phyloP scores from a whole-genome alignment of 2,888 invertebrate species.

The Poecilobothrus nobilitatus region DNA sequence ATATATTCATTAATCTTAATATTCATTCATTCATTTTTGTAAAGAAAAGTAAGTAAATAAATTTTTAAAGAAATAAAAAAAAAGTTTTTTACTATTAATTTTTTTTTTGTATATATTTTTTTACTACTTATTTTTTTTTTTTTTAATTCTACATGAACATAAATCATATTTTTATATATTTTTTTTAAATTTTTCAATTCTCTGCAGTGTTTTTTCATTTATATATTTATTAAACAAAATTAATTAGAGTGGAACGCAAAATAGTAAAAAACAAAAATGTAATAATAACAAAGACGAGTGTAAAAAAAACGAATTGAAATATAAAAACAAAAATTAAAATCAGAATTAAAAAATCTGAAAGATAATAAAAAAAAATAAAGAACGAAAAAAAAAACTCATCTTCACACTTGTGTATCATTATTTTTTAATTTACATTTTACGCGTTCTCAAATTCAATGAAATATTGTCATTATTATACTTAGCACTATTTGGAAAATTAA shows the following conservation, averaged over 20 bases:
- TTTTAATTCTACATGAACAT: background rate
- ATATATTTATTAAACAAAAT: background rate
- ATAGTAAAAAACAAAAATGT: background rate
- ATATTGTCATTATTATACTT: background rate
- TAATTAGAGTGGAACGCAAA: slow-evolving; percentile 6
- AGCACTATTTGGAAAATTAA: background rate
- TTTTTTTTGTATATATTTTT: background rate
- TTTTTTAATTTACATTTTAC: background rate
- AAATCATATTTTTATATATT: background rate
- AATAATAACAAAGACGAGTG: background rate
- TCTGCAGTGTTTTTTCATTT: background rate
- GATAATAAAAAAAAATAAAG: background rate
- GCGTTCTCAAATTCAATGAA: background rate
- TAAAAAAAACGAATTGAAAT: too few relatives aligned
- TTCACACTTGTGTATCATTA: background rate
- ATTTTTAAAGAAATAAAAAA: too few relatives aligned
- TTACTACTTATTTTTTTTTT: background rate
- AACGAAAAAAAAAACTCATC: background rate
- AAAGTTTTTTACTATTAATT: background rate
- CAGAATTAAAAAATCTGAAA: background rate
- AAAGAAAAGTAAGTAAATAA: too few relatives aligned
- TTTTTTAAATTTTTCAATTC: background rate
- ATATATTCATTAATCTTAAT: too few relatives aligned
- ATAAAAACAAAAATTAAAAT: background rate
- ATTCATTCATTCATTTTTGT: too few relatives aligned